phyloP scores from a whole-genome alignment of 2,113 vertebrate genomes.

The human (Homo sapiens) region GRCh38 chr12:5577001-5577500 shows the following conservation, averaged over 20 bases:
- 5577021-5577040: not conserved
- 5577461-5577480: not conserved
- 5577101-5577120: not conserved
- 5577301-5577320: not conserved
- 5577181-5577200: not conserved
- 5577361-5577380: not conserved
- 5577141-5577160: not conserved
- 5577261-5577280: not conserved
- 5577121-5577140: not conserved
- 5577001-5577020: not conserved
- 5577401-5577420: conserved; percentile 35
- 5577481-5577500: not conserved
- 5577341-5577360: not conserved
- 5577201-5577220: not conserved
- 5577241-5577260: not conserved
- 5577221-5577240: not conserved
- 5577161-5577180: not conserved
- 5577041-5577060: not conserved
- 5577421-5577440: not conserved
- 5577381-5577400: not conserved
- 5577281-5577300: not conserved
- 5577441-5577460: conserved; percentile 16
- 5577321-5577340: not conserved
- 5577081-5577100: not conserved
- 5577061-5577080: not conserved